Percentiles rank a stretch among this genome's conserved stretches.
phyloP scores from a whole-genome alignment of 2,797 vertebrate genomes.

The Acanthiza pusilla region DNA sequence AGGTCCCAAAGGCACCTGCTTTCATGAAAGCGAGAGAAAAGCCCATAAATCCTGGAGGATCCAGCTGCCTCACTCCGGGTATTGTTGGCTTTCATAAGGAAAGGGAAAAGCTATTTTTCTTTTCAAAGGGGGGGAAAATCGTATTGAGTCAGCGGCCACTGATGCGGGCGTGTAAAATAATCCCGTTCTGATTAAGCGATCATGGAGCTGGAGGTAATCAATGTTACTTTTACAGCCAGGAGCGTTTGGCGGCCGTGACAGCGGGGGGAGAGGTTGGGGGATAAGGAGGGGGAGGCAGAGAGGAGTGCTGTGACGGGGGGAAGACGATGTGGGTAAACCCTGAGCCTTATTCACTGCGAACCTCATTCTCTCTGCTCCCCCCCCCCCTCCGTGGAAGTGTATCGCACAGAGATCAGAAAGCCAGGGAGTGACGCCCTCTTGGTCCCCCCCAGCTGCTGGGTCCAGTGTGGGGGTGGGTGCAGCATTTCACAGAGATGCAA shows the following conservation, averaged over 20 bases:
- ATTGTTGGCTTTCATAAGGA: slow-evolving; percentile 68
- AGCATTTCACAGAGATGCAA: background rate
- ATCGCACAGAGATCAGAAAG: background rate
- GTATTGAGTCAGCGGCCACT: slow-evolving; percentile 45
- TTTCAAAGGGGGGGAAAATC: slow-evolving; percentile 57
- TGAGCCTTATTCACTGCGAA: background rate
- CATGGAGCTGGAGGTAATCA: slow-evolving; percentile 56
- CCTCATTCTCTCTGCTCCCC: background rate
- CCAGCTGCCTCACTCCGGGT: slow-evolving; percentile 81
- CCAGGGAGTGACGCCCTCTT: background rate
- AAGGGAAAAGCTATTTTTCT: slow-evolving; percentile 57
- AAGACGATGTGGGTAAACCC: background rate
- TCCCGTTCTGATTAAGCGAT: slow-evolving; percentile 60
- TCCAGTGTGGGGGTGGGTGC: background rate
- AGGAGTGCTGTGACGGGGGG: background rate
- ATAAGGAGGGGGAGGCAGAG: background rate
- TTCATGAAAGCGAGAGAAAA: slow-evolving; percentile 82
- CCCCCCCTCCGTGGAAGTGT: background rate
- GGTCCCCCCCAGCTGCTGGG: background rate
- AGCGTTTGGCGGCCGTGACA: background rate
- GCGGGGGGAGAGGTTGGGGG: background rate
- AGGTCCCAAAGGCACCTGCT: slow-evolving; percentile 90
- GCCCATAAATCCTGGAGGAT: slow-evolving; percentile 86
- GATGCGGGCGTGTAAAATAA: slow-evolving; percentile 47
- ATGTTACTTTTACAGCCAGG: slow-evolving; percentile 52